Evolutionary conservation across 2,797 vertebrate species (phyloP).

Genomic region (Scolopax rusticola): DNA sequence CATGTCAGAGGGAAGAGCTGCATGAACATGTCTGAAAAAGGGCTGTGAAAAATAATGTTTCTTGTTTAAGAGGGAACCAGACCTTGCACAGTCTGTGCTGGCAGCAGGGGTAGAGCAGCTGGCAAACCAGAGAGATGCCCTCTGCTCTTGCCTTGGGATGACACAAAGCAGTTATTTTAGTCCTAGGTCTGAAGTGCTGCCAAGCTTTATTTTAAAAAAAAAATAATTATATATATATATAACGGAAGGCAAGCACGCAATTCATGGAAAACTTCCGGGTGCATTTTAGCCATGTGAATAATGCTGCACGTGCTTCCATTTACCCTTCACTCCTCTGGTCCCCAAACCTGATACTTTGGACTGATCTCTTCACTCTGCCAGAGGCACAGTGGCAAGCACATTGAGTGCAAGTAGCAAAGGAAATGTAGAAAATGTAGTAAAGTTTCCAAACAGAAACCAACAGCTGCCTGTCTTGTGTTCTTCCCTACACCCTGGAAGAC

Average conservation of each 20-base stretch:
- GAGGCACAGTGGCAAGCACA: neutral
- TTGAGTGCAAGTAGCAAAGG: neutral
- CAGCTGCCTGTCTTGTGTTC: neutral
- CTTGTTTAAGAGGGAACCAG: neutral
- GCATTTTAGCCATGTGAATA: neutral
- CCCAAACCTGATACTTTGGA: neutral
- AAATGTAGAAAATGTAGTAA: neutral
- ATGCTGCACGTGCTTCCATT: neutral
- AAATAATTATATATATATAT: neutral
- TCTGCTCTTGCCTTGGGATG: constrained; percentile 1
- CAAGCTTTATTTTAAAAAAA: neutral
- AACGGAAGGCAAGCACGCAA: neutral
- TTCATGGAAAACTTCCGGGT: neutral
- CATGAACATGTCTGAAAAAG: neutral
- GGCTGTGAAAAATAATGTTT: neutral
- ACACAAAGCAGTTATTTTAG: constrained; percentile 1
- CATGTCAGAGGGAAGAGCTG: neutral
- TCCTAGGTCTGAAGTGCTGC: neutral
- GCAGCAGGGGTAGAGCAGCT: neutral
- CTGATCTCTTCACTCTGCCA: neutral
- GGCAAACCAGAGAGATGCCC: neutral
- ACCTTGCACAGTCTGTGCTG: accelerated
- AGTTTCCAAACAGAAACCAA: neutral
- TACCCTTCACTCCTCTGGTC: neutral
- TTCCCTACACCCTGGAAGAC: neutral